Base-by-base conservation (phyloP, 2,797 vertebrate species). In the Sebastiscus albofasciatus region DNA sequence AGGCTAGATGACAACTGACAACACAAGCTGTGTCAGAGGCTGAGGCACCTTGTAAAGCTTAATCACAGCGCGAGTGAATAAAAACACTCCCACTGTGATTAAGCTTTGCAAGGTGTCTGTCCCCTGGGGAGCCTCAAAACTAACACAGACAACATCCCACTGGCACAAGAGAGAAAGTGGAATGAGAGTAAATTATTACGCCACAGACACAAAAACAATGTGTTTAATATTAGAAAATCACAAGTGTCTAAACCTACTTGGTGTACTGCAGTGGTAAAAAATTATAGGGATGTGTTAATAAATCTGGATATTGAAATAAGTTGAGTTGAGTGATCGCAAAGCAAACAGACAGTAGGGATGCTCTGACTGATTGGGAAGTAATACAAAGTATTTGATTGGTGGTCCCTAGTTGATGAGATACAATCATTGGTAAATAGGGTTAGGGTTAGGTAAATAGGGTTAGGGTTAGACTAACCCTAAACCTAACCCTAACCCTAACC, bases 1-100 rank as follows among this genome's bases (percentile, higher is more conserved):
- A 80, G 67, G 70, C 34, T 22, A 36, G 59, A 82, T 84, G 85
- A 89, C 81, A 80, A 81, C 67, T 88, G 85, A 90, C 80, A 85
- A 72, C 34, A 82, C 39, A 70, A 87, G 79, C 84, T 81, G 80
- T 83, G 84, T 85, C 81, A 79, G 72, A 85, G 79, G 56, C 77
- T 83, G 67, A 71, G 74, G 83, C 76, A 72, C 68, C 39, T 67
- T 60, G 6, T 66, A 72, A 82, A 74, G 75, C 75, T 61, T 89
- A 81, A 92, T 90, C 77, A 79, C 31, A 81, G 65, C 29, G 3
- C 31, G 7, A 14, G 79, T 58, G 78, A 83, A 88, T 69, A 85
- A 86, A 65, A 87, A 72, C 55, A 67, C 42, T 67, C 71, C 46
- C 69, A 65, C 71, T 79, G 77, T 77, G 75, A 81, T 89, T 76